Evolutionary conservation across 2,797 vertebrate species (phyloP), one percentile per base, ranked within the genome.

Genomic region (Meda fulgida): DNA sequence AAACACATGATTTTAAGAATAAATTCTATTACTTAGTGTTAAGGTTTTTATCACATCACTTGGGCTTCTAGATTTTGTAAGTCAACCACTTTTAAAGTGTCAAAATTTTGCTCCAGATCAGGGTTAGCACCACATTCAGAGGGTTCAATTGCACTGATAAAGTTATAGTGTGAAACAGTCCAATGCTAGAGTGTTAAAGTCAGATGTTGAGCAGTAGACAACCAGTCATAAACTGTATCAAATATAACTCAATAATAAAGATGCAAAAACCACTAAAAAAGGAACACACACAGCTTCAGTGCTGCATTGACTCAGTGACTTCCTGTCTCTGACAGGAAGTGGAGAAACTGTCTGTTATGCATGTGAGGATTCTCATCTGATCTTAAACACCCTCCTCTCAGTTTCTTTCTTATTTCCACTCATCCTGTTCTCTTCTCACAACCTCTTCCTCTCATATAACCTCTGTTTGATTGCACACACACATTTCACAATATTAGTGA

Each of bases 281-380:
- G 13, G 23, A 19, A 78, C 23, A 67, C 34, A 38, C 26, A 29
- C 38, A 26, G 19, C 36, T 36, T 38, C 34, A 48, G 75, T 80
- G 53, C 58, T 40, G 53, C 29, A 79, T 60, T 89, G 87, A 83
- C 67, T 73, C 51, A 31, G 60, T 65, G 69, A 84, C 85, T 84
- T 81, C 77, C 67, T 84, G 60, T 77, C 60, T 65, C 21, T 80
- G 71, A 73, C 88, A 90, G 86, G 86, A 86, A 88, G 83, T 84
- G 72, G 77, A 81, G 71, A 84, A 81, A 78, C 83, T 55, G 84
- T 85, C 70, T 83, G 65, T 60, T 63, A 73, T 18, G 55, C 11
- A 66, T 66, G 36, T 58, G 43, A 46, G 40, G 9, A 78, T 40
- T 69, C 26, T 82, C 18, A 46, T 65, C 34, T 78, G 18, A 72